Evolutionary conservation across 2,797 vertebrate species (phyloP).

Genomic region (Dromococcyx pavoninus): DNA sequence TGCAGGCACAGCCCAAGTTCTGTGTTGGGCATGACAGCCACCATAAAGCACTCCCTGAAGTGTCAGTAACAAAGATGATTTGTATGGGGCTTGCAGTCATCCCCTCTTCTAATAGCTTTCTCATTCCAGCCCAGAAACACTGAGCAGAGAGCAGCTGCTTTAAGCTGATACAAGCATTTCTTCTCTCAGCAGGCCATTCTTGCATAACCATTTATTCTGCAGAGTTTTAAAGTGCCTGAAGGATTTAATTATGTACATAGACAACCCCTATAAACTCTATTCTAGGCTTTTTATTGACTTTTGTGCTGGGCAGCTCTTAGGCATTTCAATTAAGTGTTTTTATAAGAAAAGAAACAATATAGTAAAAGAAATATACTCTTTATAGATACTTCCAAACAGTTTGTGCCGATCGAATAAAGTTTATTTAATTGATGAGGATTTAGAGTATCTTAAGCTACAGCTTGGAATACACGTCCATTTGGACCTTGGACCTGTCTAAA

Average conservation of each 20-base stretch:
- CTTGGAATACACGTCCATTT: slow-evolving; percentile 30
- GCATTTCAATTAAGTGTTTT: slow-evolving; percentile 98
- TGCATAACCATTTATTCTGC: slow-evolving; percentile 97
- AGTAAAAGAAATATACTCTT: slow-evolving; percentile 86
- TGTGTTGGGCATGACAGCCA: slow-evolving; percentile 86
- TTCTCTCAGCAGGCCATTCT: slow-evolving; percentile 90
- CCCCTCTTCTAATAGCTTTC: slow-evolving; percentile 84
- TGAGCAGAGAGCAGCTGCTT: slow-evolving; percentile 79
- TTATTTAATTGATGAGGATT: slow-evolving; percentile 83
- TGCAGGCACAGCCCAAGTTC: slow-evolving; percentile 72
- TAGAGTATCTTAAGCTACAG: slow-evolving; percentile 78
- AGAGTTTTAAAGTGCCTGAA: slow-evolving; percentile 92
- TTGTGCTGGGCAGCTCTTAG: slow-evolving; percentile 88
- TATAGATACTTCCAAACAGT: slow-evolving; percentile 87
- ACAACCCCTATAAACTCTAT: slow-evolving; percentile 98
- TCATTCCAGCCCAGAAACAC: slow-evolving; percentile 80
- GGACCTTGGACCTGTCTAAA: slow-evolving; percentile 55
- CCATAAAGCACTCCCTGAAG: slow-evolving; percentile 88
- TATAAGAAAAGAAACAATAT: slow-evolving; percentile 92
- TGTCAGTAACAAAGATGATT: slow-evolving; percentile 88
- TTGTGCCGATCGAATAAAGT: slow-evolving; percentile 78
- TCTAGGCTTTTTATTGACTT: slow-evolving; percentile 98
- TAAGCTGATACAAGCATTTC: slow-evolving; percentile 85
- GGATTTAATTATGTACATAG: slow-evolving; percentile 99
- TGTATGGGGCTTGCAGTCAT: slow-evolving; percentile 82